A percentile compares a stretch with the other conserved stretches of the same genome.
Evolutionary conservation across 2,113 vertebrate genomes (phyloP).

Genomic region (Apeltes quadracus): DNA sequence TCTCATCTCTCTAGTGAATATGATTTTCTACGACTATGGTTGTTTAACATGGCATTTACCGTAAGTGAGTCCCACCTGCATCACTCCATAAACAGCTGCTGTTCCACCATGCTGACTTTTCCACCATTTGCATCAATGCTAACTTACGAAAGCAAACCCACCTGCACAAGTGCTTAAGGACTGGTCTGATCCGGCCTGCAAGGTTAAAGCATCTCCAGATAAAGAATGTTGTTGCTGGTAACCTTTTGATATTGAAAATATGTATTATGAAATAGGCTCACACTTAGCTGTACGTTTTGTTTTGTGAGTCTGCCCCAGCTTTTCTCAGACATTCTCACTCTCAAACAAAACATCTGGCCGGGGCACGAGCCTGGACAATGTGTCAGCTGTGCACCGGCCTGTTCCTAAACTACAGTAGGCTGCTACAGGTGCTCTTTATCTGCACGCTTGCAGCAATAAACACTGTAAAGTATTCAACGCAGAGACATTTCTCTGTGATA

Average conservation of each 20-base stretch:
- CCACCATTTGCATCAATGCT: not conserved
- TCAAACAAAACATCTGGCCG: not conserved
- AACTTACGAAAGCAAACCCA: not conserved
- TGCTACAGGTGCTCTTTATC: not conserved
- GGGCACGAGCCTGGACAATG: not conserved
- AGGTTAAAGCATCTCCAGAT: not conserved
- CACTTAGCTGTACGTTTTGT: not conserved
- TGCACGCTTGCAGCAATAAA: not conserved
- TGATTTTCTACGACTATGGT: too few relatives aligned
- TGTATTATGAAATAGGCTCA: not conserved
- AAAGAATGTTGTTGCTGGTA: not conserved
- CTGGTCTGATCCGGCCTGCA: not conserved
- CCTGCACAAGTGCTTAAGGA: not conserved
- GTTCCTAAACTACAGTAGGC: not conserved
- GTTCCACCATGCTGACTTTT: not conserved
- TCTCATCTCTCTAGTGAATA: conserved; percentile 9
- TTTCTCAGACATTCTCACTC: not conserved
- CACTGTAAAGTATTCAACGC: not conserved
- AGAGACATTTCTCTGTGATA: conserved; percentile 4
- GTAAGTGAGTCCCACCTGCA: not conserved
- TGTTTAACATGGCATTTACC: too few relatives aligned
- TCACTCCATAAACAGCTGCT: not conserved
- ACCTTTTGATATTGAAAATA: not conserved
- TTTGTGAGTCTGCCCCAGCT: not conserved
- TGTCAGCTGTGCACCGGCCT: not conserved